A percentile compares a stretch with the other conserved stretches of the same genome.
Evolutionary conservation across 2,888 invertebrate species (phyloP).

Genomic region (Hirtodrosophila histrioides): DNA sequence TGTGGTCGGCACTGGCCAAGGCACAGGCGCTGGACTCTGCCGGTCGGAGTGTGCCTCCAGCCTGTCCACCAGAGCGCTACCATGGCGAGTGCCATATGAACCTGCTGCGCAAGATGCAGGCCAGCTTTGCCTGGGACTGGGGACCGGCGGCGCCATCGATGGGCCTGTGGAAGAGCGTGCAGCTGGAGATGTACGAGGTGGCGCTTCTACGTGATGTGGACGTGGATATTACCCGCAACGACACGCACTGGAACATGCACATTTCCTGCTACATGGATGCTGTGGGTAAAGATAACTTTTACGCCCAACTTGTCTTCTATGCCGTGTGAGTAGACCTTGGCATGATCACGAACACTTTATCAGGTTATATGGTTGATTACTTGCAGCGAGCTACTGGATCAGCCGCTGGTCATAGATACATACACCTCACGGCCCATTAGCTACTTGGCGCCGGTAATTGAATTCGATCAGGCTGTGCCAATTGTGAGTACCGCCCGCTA

Average conservation of each 20-base stretch:
- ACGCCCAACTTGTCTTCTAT: slow-evolving; percentile 80
- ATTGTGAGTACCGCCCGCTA: slow-evolving; percentile 72
- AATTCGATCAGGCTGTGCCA: slow-evolving; percentile 79
- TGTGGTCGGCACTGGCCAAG: slow-evolving; percentile 86
- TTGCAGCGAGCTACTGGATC: slow-evolving; percentile 81
- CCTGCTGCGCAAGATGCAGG: slow-evolving; percentile 96
- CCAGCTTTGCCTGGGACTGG: slow-evolving; percentile 99
- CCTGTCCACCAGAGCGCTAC: slow-evolving; percentile 90
- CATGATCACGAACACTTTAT: slow-evolving; percentile 7
- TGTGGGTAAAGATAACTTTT: slow-evolving; percentile 76
- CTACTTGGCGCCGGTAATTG: slow-evolving; percentile 75
- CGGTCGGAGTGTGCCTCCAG: slow-evolving; percentile 86
- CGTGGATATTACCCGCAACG: slow-evolving; percentile 74
- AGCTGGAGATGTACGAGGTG: slow-evolving; percentile 88
- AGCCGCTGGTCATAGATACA: slow-evolving; percentile 69
- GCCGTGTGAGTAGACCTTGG: slow-evolving; percentile 78
- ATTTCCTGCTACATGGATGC: slow-evolving; percentile 84
- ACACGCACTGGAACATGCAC: slow-evolving; percentile 84
- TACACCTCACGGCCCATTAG: slow-evolving; percentile 63
- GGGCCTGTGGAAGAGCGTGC: slow-evolving; percentile 93
- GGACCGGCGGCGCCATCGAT: slow-evolving; percentile 97
- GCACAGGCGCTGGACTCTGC: slow-evolving; percentile 60
- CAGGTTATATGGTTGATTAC: slow-evolving; percentile 7
- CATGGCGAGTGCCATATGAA: slow-evolving; percentile 97
- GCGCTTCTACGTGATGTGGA: slow-evolving; percentile 88